Evolutionary conservation across 2,888 invertebrate species (phyloP), one percentile per base, ranked within the genome.

Genomic region (Epiperipatus broadwayi): DNA sequence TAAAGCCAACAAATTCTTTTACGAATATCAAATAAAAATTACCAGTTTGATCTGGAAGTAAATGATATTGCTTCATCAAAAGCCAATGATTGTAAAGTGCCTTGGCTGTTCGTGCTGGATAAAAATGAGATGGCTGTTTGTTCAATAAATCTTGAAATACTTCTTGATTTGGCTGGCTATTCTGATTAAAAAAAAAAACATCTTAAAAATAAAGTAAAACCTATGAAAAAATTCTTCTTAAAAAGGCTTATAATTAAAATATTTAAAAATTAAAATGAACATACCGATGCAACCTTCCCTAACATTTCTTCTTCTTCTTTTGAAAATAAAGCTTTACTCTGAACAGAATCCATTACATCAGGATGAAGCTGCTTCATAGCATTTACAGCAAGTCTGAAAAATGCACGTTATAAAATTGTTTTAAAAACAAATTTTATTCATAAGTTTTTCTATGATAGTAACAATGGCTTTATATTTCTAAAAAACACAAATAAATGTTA

Each of bases 301-400:
- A 95, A 65, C 14, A 89, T 56, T 42, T 79, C 75, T 55, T 95
- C 91, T 57, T 95, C 95, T 33, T 74, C 74, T 48, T 73, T 73
- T 48, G 85, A 85, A 64, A 79, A 93, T 22, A 91, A 61, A 0
- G 89, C 84, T 54, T 78, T 76, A 42, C 81, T 75, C 56, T 91
- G 81, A 1, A 91, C 76, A 32, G 75, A 72, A 5, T 78, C 75
- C 16, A 87, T 75, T 43, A 84, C 66, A 55, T 91, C 87, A 0
- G 87, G 85, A 60, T 87, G 89, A 36, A 93, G 65, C 62, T 87
- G 87, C 27, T 81, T 70, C 77, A 93, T 89, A 0, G 89, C 87
- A 32, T 80, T 75, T 2, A 87, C 75, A 3, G 89, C 85, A 27
- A 89, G 75, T 45, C 87, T 68, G 3, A 15, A 49, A 44, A 18